Evolutionary conservation across 2,888 invertebrate species (phyloP), one percentile per base, ranked within the genome.

Genomic region (Chalcis sispes): DNA sequence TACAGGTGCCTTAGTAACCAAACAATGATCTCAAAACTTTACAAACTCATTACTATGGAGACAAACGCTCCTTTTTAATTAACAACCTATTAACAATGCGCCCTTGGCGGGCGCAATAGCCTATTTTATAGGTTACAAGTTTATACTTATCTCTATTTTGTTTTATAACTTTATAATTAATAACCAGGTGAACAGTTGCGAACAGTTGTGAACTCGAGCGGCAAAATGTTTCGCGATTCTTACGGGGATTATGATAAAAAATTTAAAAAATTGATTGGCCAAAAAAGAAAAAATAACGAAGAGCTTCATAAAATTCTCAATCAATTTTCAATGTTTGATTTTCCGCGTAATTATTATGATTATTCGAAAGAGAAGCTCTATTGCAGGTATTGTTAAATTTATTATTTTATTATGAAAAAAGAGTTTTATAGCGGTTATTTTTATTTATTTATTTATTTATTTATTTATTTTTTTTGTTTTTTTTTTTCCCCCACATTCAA

Each of bases 21-120:
- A 10, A 42, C 32, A 32, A 56, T 48, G 56, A 27, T 56, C 7
- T 58, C 32, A 20, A 36, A 32, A 50, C n/a, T n/a, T n/a, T n/a
- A n/a, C n/a, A n/a, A n/a, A n/a, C n/a, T 27, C 36, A 54, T 77
- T 46, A 58, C 74, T 58, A 77, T 75, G 72, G 77, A 56, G 67
- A 77, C 77, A n/a, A 52, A 29, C 20, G 27, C n/a, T 25, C 27
- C 36, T 8, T 54, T 20, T 15, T 20, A 50, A 1, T 69, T 75
- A 75, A n/a, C n/a, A n/a, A 75, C 75, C 62, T 75, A 40, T 36
- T 23, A 56, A 25, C 29, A n/a, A n/a, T n/a, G n/a, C n/a, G n/a
- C n/a, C n/a, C n/a, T n/a, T n/a, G n/a, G n/a, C n/a, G n/a, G n/a
- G n/a, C n/a, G n/a, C n/a, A n/a, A n/a, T n/a, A n/a, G n/a, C n/a